These are phyloP conservation scores for Synaphobranchus kaupii DNA, from an alignment of 2,797 vertebrate genomes.

Conservation along the genomic window DNA sequence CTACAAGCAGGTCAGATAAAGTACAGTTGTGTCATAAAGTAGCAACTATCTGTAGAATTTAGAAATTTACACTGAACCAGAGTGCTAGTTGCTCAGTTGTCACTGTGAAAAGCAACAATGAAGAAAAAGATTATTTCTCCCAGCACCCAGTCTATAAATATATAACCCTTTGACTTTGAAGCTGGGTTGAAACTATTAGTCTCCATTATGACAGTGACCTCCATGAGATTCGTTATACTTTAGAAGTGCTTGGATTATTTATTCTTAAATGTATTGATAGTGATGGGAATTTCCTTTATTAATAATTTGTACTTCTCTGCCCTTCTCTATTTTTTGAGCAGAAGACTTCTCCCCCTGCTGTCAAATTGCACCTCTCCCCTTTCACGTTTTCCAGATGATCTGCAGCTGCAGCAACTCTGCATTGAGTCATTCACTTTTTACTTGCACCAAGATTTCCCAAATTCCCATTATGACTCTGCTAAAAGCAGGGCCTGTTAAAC, in stretches of 20 bases:
- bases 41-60: neutral
- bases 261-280: neutral
- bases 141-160: neutral
- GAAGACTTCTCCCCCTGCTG: neutral
- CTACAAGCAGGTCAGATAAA: no score
- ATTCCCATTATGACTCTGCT: slow-evolving; percentile 18
- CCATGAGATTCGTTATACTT: neutral
- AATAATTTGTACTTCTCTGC: slow-evolving; percentile 1
- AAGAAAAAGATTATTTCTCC: neutral
- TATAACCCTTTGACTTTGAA: neutral
- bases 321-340: neutral
- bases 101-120: neutral
- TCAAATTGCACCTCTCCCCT: neutral
- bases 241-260: neutral
- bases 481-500: neutral
- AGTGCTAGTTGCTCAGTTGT: neutral
- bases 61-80: neutral
- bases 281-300: neutral
- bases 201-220: neutral
- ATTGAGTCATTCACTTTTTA: neutral
- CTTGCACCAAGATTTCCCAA: neutral
- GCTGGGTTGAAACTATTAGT: neutral
- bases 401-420: neutral
- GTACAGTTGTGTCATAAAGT: no score
- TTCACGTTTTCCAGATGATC: neutral